Evolutionary conservation across 2,888 invertebrate species (phyloP).

Genomic region (Miltochrista miniata): DNA sequence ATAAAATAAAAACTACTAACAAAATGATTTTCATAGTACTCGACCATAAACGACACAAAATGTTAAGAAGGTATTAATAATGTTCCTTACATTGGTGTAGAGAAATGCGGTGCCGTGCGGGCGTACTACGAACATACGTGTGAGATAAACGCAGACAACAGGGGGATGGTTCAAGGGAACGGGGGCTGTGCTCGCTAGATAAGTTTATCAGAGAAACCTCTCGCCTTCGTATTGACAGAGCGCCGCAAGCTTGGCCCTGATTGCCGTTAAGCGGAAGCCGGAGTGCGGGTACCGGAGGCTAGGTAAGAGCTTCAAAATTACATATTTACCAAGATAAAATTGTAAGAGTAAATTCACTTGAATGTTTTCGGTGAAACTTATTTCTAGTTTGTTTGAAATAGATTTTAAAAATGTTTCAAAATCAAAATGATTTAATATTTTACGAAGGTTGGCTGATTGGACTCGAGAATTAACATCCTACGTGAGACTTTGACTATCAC

Average conservation of each 20-base stretch:
- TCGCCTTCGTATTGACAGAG: constrained; percentile 81
- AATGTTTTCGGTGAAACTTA: constrained; percentile 9
- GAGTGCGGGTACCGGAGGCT: constrained; percentile 67
- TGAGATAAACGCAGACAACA: constrained; percentile 73
- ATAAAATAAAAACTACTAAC: too few relatives aligned
- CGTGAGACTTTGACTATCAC: too few relatives aligned
- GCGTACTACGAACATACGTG: constrained; percentile 67
- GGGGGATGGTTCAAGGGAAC: constrained; percentile 45
- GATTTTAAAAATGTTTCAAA: constrained; percentile 3
- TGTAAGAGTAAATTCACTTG: constrained; percentile 32
- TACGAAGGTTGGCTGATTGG: too few relatives aligned
- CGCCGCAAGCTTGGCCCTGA: constrained; percentile 77
- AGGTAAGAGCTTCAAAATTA: constrained; percentile 61
- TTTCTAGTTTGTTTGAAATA: constrained; percentile 9
- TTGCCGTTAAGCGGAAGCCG: constrained; percentile 78
- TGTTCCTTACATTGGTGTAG: constrained; percentile 46
- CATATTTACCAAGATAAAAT: constrained; percentile 61
- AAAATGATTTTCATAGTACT: constrained; percentile 14
- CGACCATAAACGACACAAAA: constrained; percentile 56
- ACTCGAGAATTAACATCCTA: too few relatives aligned
- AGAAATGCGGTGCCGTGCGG: constrained; percentile 62
- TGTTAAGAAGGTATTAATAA: constrained; percentile 51
- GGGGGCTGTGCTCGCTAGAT: constrained; percentile 60
- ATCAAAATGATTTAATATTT: too few relatives aligned
- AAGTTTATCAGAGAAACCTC: constrained; percentile 82